phyloP scores from a whole-genome alignment of 37 sponge, comb jelly and placozoan species.

The Petrosia ficiformis region DNA sequence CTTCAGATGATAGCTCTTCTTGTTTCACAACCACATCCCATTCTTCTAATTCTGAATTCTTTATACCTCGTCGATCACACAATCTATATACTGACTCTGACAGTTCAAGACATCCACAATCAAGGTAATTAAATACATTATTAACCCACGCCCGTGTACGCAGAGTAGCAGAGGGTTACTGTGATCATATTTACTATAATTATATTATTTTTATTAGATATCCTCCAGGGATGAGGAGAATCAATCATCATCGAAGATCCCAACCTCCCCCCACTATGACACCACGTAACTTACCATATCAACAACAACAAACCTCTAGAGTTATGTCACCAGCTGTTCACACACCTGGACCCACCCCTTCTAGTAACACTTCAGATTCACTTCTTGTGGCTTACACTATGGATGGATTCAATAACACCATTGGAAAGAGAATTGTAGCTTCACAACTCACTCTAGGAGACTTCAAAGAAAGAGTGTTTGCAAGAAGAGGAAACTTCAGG shows the following conservation, averaged over 20 bases:
- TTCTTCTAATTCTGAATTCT: slow-evolving; percentile 50
- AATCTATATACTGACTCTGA: slow-evolving; percentile 31
- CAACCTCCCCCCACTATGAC: not conserved
- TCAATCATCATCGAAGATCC: not conserved
- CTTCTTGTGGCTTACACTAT: not conserved
- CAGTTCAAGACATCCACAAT: slow-evolving; percentile 11
- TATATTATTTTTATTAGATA: no score
- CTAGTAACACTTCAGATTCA: not conserved
- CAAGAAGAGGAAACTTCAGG: slow-evolving; percentile 62
- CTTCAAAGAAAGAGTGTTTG: slow-evolving; percentile 75
- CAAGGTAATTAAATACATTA: slow-evolving; percentile 5
- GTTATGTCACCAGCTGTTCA: not conserved
- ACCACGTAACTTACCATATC: not conserved
- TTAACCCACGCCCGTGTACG: not conserved
- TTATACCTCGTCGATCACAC: slow-evolving; percentile 31
- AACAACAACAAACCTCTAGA: not conserved
- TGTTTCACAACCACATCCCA: slow-evolving; percentile 47
- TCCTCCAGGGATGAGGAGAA: no score
- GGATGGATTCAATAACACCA: not conserved
- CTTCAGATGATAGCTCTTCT: slow-evolving; percentile 36
- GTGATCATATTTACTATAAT: no score
- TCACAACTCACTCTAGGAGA: slow-evolving; percentile 49
- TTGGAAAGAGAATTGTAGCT: slow-evolving; percentile 12
- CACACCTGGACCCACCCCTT: not conserved
- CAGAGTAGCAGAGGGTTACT: no score